Conservation (phyloP, 2,113 vertebrate genomes). For the Pseudorasbora parva region DNA sequence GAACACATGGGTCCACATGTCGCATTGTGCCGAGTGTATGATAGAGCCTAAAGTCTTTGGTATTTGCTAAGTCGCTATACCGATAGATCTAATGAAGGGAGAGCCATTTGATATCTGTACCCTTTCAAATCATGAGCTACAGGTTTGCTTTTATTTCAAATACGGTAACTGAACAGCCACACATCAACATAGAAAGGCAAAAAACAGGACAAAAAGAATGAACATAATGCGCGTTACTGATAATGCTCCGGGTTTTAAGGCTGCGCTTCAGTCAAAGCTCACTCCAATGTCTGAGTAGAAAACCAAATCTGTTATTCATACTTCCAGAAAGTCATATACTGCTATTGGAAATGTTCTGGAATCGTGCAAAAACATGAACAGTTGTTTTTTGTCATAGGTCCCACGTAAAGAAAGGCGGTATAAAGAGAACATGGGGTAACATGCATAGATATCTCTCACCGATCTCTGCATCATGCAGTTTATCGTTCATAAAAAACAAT, state of each 20-base stretch:
- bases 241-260: constrained; percentile 66
- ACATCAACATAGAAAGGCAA: constrained; percentile 63
- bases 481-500: constrained; percentile 72
- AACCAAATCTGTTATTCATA: constrained; percentile 28
- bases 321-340: constrained; percentile 33
- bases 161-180: constrained; percentile 71
- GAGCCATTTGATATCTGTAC: not conserved
- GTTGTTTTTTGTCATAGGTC: constrained; percentile 45
- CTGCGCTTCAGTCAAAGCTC: constrained; percentile 50
- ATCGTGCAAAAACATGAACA: constrained; percentile 55
- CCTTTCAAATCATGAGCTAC: constrained; percentile 59
- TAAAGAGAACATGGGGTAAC: constrained; percentile 62
- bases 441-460: constrained; percentile 63
- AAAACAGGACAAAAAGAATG: constrained; percentile 55
- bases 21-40: too few relatives aligned
- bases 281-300: constrained; percentile 62
- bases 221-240: constrained; percentile 55
- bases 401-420: constrained; percentile 50
- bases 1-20: too few relatives aligned
- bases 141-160: constrained; percentile 75
- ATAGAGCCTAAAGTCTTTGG: too few relatives aligned
- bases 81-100: not conserved
- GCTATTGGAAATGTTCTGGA: constrained; percentile 12
- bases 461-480: constrained; percentile 75
- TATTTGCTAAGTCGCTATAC: too few relatives aligned